Evolutionary conservation across 92 coral and sea anemone genomes (phyloP), one percentile per base, ranked within the genome.

Genomic region (Desmophyllum pertusum): DNA sequence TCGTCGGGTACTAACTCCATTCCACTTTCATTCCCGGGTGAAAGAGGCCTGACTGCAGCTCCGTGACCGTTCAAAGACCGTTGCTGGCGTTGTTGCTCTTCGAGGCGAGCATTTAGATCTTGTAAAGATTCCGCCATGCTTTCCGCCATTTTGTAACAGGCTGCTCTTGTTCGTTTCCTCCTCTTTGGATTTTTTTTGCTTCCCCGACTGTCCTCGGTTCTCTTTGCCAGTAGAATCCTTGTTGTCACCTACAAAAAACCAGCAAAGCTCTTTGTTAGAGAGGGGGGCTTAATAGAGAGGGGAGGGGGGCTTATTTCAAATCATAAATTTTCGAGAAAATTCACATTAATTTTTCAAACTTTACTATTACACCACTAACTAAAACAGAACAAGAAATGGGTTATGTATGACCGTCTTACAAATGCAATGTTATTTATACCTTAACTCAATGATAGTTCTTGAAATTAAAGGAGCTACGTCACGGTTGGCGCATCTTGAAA

Each of bases 61-160:
- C 52, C 64, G 61, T 53, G 18, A 53, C 45, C 11, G 6, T 61
- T n/a, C 25, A 31, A 8, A 23, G 37, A 74, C 0, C 74, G 65
- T 38, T 46, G 82, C 40, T 48, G 82, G n/a, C 72, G 80, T 64
- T 84, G 87, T 23, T 84, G 87, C 46, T 63, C 67, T 41, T 76
- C 87, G 41, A 82, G 53, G 19, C 17, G 86, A 40, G 42, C 59
- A 25, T 82, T 82, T 8, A 71, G 77, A 5, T 10, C 42, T 23
- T 70, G 78, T 7, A 82, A 31, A 5, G 86, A 73, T 30, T 51
- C 11, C 10, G 79, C 70, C 51, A 40, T 39, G 71, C 18, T 72
- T 71, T 57, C 86, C 2, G 79, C 79, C 62, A 82, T 53, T n/a
- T 55, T 53, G 79, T 2, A 51, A 59, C 14, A 21, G 3, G 10